phyloP scores from a whole-genome alignment of 2,797 vertebrate genomes.

The Chelonia mydas region DNA sequence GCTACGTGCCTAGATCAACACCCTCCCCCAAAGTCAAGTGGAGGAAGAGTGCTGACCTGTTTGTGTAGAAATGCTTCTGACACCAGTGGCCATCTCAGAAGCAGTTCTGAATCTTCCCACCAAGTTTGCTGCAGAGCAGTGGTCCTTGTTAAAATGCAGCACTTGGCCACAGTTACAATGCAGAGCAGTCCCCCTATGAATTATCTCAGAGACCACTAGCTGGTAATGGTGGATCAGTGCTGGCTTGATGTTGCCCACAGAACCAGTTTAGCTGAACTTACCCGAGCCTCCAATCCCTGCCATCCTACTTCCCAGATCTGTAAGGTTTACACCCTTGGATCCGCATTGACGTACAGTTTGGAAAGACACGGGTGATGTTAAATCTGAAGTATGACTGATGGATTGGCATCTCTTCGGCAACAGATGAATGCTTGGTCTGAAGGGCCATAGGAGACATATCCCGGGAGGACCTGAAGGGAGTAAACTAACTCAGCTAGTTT shows the following conservation, averaged over 20 bases:
- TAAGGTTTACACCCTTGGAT: rapidly evolving
- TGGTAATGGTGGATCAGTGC: not conserved
- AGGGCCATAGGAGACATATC: not conserved
- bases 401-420: not conserved
- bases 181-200: not conserved
- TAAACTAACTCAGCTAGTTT: not conserved
- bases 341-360: rapidly evolving
- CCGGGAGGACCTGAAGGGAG: not conserved
- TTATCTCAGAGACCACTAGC: not conserved
- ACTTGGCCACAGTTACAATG: not conserved
- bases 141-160: rapidly evolving
- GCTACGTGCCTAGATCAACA: not conserved
- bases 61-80: not conserved
- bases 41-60: not conserved
- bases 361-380: not conserved
- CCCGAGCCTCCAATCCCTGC: not conserved
- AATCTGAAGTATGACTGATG: not conserved
- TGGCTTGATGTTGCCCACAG: not conserved
- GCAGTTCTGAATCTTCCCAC: not conserved
- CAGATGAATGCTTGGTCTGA: not conserved
- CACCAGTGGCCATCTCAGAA: not conserved
- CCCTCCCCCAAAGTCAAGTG: not conserved
- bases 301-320: not conserved
- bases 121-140: not conserved
- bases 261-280: not conserved